Conservation (phyloP, 2,113 vertebrate species). For the Aramus guarauna region DNA sequence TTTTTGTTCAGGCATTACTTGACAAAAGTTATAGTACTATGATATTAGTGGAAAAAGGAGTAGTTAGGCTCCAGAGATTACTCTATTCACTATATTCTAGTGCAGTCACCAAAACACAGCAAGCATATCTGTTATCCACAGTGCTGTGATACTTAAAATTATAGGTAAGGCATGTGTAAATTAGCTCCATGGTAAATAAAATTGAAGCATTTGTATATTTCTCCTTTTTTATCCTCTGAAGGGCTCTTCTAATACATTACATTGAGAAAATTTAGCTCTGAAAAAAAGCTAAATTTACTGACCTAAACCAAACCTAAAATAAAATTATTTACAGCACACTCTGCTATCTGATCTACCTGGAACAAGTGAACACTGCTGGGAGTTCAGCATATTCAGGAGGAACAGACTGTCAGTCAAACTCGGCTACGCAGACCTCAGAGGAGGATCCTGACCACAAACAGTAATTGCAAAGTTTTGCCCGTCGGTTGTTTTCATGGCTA, state of each 20-base stretch:
- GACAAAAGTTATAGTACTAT: background rate
- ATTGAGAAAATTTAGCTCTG: background rate
- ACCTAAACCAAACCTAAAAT: background rate
- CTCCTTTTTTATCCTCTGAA: background rate
- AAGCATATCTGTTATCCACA: slow-evolving; percentile 22
- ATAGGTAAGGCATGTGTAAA: background rate
- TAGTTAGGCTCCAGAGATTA: slow-evolving; percentile 35
- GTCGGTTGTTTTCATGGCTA: background rate
- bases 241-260: background rate
- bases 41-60: slow-evolving; percentile 23
- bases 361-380: background rate
- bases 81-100: slow-evolving; percentile 12
- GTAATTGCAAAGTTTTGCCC: background rate
- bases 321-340: background rate
- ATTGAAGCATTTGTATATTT: background rate
- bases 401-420: background rate
- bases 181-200: slow-evolving; percentile 44
- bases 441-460: background rate
- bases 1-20: slow-evolving; percentile 31
- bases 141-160: slow-evolving; percentile 7
- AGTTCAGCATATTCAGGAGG: background rate
- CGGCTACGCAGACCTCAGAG: background rate
- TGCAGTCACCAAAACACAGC: slow-evolving; percentile 29
- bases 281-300: background rate
- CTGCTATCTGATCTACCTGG: background rate